Base-by-base conservation (phyloP, 2,888 invertebrate species). In the Ophion ventricosus region DNA sequence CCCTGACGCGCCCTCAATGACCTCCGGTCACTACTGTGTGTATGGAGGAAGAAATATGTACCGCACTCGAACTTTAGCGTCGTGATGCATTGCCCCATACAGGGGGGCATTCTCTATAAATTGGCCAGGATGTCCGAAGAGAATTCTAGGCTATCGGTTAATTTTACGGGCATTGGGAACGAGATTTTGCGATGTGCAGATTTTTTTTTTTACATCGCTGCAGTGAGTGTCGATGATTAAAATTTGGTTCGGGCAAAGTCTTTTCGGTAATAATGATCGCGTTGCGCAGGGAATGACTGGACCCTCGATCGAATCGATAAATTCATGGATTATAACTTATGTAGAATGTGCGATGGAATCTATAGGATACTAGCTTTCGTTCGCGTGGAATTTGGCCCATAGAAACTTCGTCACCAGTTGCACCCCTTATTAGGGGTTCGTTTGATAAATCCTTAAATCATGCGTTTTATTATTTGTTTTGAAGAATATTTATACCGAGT, bases 1-100 rank as follows among this genome's bases (percentile, higher is more conserved):
- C 81, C 66, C 83, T 83, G 49, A 84, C 59, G 57, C 76, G 29
- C 25, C 56, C 74, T 76, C 43, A 54, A 75, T 66, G 74, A 74
- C 78, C 78, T 25, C 59, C 23, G 17, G 35, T 25, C 61, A 26
- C 49, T 57, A 35, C 67, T 29, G 14, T 40, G 29, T 54, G 25
- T 64, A 49, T 11, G 40, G 11, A 35, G 20, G 23, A 35, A 69
- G 43, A 64, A 14, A 70, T 77, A 54, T 43, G 49, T 78, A 57
- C 56, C 20, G 35, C 25, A 64, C n/a, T 73, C 64, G 57, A 80
- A 73, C 63, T 64, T 64, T n/a, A 59, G 25, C 64, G 17, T 4
- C 14, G 49, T 49, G 49, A 49, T 49, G 49, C 17, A 49, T 49
- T 49, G 3, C 49, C 14, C 17, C 49, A 49, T 49, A 49, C 49